Conservation (phyloP, 2,113 vertebrate species). For the Chlamydotis undulata region DNA sequence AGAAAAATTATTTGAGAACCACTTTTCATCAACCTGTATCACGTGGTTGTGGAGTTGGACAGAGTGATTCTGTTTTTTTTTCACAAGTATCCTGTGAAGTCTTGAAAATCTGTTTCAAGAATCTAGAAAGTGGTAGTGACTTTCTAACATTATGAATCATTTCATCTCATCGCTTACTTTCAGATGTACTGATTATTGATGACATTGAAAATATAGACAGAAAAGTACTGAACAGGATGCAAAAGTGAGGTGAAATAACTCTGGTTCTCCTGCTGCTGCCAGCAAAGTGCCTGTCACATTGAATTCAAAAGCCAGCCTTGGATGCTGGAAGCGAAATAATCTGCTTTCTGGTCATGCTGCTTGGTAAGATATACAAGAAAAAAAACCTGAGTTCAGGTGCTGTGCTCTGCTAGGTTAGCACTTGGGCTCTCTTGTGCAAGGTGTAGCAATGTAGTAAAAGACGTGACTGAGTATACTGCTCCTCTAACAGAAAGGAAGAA, state of each 20-base stretch:
- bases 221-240: background rate
- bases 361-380: slow-evolving; percentile 35
- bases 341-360: background rate
- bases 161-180: background rate
- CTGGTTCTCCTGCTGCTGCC: background rate
- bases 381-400: background rate
- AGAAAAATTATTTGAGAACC: background rate
- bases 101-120: background rate
- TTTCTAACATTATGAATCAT: background rate
- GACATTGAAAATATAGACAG: background rate
- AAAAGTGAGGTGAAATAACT: background rate
- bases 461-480: background rate
- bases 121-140: background rate
- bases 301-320: background rate
- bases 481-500: background rate
- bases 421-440: background rate
- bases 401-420: slow-evolving; percentile 2
- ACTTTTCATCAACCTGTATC: background rate
- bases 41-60: background rate
- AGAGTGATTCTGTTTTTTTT: background rate
- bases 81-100: background rate
- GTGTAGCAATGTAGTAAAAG: slow-evolving; percentile 53
- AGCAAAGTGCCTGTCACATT: background rate
- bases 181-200: background rate
- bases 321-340: background rate